phyloP scores from a whole-genome alignment of 2,888 invertebrate genomes.

The Vanessa cardui region DNA sequence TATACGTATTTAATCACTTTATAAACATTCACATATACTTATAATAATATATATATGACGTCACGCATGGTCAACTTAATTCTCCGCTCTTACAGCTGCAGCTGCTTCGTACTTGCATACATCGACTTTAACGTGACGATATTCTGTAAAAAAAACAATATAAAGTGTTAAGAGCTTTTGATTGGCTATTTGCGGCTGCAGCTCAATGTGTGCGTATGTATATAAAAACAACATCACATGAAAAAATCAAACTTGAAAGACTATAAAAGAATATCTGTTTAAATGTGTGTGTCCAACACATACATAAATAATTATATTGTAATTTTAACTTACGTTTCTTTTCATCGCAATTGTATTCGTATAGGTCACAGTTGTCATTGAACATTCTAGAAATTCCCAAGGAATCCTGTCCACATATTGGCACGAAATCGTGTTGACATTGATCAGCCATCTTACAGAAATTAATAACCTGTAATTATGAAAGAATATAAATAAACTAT shows the following conservation, averaged over 20 bases:
- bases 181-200: not conserved
- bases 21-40: not conserved
- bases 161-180: not conserved
- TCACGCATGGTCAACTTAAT: not conserved
- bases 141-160: constrained; percentile 29
- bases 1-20: not conserved
- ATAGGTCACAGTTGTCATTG: constrained; percentile 72
- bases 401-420: constrained; percentile 74
- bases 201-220: not conserved
- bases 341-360: constrained; percentile 76
- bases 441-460: constrained; percentile 75
- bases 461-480: constrained; percentile 62
- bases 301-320: not conserved
- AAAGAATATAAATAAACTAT: not conserved
- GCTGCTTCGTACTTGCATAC: constrained; percentile 68
- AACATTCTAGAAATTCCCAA: constrained; percentile 72
- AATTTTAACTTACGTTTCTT: constrained; percentile 66
- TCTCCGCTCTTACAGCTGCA: constrained; percentile 50
- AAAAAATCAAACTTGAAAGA: no score
- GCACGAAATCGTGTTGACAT: constrained; percentile 74
- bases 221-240: not conserved
- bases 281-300: not conserved
- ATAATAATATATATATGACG: not conserved
- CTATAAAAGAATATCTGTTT: no score
- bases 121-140: constrained; percentile 57